Base-by-base conservation (phyloP, 2,113 vertebrate genomes). In the Microtus pennsylvanicus region DNA sequence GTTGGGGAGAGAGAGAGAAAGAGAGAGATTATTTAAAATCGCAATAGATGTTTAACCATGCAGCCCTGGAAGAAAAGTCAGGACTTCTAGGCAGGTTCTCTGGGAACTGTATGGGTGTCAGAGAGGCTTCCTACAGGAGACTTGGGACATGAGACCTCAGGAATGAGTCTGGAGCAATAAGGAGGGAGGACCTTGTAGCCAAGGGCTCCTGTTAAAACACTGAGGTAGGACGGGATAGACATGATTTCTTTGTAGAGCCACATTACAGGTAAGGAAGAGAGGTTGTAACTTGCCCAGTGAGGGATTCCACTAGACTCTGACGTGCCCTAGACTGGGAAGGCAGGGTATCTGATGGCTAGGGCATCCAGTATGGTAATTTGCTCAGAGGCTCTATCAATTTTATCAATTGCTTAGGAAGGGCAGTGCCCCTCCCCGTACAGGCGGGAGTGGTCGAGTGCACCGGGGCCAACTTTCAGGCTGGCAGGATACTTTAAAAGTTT, bases 241-340 rank as follows among this genome's bases (percentile, higher is more conserved):
- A 63, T 35, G 63, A 74, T 52, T 90, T 90, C 74, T 76, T 94
- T 52, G 89, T 87, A 90, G 94, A 94, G 58, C 45, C 76, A 52
- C 92, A 94, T 95, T 67, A 90, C 72, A 82, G 87, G 70, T 4
- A 52, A 74, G 13, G 89, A 91, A 74, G 74, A 58, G 45, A 87
- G 72, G 50, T 7, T n/a, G 6, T 78, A 85, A 77, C 35, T 72
- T 42, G 75, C 63, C 45, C 87, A 80, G 26, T 55, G 80, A 87
- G 81, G n/a, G 55, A 75, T 85, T 76, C 5, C 14, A 30, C 8
- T 88, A 65, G 63, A 63, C 35, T 78, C 33, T 5, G 38, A 24
- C 28, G 19, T 22, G 47, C 47, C 47, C 74, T 30, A 1, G 2
- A 22, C 81, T 92, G 76, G 30, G 83, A 45, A 78, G 78, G 16